phyloP scores from a whole-genome alignment of 2,113 vertebrate species.

The Ivindomyrus marchei region DNA sequence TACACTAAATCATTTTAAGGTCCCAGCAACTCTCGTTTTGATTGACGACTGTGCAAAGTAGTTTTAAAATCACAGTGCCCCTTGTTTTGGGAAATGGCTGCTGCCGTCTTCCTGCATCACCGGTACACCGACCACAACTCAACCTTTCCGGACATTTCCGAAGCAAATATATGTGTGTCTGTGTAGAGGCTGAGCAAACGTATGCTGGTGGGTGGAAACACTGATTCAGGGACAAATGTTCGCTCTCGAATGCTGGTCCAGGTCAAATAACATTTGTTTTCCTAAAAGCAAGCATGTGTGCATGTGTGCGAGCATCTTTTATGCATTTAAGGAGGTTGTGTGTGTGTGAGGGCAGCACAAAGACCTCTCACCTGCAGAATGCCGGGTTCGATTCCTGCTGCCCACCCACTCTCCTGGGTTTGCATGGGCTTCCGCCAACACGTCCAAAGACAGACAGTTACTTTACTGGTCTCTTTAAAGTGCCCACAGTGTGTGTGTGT shows the following conservation, averaged over 20 bases:
- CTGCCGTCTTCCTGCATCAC: background rate
- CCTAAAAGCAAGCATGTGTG: background rate
- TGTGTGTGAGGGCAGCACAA: background rate
- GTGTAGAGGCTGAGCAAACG: background rate
- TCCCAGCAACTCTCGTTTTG: background rate
- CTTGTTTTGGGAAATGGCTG: background rate
- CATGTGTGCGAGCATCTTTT: background rate
- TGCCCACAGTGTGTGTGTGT: background rate
- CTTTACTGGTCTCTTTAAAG: background rate
- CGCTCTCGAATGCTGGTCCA: background rate
- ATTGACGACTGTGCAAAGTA: background rate
- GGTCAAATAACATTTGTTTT: background rate
- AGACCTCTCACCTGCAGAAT: background rate
- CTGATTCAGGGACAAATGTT: background rate
- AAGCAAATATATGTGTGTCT: background rate
- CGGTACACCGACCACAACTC: background rate
- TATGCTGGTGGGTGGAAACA: no score
- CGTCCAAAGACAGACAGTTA: background rate
- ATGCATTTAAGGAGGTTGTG: background rate
- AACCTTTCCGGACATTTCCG: background rate
- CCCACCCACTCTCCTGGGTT: background rate
- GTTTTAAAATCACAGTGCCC: background rate
- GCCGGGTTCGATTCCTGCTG: background rate
- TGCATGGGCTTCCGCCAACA: background rate
- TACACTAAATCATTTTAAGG: background rate